These are phyloP conservation scores for Apis dorsata DNA, from an alignment of 1,140 invertebrate species.

Conservation along the genomic window DNA sequence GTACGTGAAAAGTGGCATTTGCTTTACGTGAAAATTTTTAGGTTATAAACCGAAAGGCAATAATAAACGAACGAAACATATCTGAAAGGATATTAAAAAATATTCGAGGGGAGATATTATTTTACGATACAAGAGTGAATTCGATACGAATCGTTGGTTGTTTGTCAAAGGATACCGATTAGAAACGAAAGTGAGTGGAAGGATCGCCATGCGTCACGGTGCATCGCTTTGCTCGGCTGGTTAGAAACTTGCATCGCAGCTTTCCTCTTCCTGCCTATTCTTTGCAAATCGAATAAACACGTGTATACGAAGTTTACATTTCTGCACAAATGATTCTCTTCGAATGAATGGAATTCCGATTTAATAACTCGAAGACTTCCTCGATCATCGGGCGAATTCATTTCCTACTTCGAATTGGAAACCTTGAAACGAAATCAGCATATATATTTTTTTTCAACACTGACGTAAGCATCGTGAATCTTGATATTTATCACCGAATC, in stretches of 20 bases:
- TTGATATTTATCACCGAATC: too few species aligned
- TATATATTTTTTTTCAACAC: too few species aligned
- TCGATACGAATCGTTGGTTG: neutral
- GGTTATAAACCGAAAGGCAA: too few species aligned
- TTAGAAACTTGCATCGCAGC: slow-evolving; percentile 30
- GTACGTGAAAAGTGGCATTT: too few species aligned
- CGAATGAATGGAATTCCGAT: slow-evolving; percentile 20
- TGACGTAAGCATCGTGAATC: neutral
- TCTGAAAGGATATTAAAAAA: too few species aligned
- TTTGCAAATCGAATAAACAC: slow-evolving; percentile 15
- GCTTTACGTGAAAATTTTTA: too few species aligned
- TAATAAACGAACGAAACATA: too few species aligned
- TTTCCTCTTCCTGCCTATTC: slow-evolving; percentile 48
- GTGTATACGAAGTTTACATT: neutral
- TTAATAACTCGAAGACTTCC: neutral
- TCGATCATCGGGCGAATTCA: neutral
- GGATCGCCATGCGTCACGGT: slow-evolving; percentile 41
- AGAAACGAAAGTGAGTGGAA: slow-evolving; percentile 57
- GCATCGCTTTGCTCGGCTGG: slow-evolving; percentile 51
- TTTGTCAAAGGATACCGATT: slow-evolving; percentile 10
- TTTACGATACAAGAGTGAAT: too few species aligned
- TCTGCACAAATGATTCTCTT: neutral
- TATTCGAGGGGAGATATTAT: too few species aligned
- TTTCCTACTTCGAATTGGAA: neutral
- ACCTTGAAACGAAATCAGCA: neutral